Percentiles rank a stretch among this genome's conserved stretches.
Conservation (phyloP, 2,113 vertebrate genomes). For the Cyrtonyx montezumae region DNA sequence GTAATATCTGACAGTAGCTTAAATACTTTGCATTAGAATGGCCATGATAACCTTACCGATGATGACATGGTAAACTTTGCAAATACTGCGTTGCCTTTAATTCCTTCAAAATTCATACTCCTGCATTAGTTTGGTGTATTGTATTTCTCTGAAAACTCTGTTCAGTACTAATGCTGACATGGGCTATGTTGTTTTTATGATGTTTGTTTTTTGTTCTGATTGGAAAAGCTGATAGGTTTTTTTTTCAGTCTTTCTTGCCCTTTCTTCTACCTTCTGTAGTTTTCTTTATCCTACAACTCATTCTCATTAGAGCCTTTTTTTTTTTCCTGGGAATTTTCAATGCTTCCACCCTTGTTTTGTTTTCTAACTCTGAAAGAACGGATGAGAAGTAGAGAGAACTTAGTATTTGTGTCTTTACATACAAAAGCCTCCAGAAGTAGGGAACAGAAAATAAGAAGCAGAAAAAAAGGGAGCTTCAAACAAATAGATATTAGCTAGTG, state of each 20-base stretch:
- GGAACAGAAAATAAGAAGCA: background rate
- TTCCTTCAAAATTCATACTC: background rate
- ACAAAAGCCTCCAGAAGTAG: background rate
- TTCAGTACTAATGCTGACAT: background rate
- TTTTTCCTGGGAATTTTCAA: background rate
- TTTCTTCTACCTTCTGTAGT: background rate
- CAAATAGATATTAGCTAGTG: slow-evolving; percentile 11
- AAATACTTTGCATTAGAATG: background rate
- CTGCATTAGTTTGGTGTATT: background rate
- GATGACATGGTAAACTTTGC: background rate
- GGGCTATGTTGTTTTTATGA: background rate
- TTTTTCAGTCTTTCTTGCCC: background rate
- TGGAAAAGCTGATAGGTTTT: background rate
- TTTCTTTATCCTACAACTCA: background rate
- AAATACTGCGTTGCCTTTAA: background rate
- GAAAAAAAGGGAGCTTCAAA: slow-evolving; percentile 18
- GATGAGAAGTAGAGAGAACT: background rate
- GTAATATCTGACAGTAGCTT: background rate
- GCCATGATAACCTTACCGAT: background rate
- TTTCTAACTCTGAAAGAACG: background rate
- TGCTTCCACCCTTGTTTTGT: background rate
- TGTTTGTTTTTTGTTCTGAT: background rate
- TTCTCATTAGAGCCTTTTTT: background rate
- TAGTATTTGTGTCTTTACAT: background rate
- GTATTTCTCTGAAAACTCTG: background rate